phyloP scores from a whole-genome alignment of 2,888 invertebrate genomes.

The Tetanocera ferruginea region DNA sequence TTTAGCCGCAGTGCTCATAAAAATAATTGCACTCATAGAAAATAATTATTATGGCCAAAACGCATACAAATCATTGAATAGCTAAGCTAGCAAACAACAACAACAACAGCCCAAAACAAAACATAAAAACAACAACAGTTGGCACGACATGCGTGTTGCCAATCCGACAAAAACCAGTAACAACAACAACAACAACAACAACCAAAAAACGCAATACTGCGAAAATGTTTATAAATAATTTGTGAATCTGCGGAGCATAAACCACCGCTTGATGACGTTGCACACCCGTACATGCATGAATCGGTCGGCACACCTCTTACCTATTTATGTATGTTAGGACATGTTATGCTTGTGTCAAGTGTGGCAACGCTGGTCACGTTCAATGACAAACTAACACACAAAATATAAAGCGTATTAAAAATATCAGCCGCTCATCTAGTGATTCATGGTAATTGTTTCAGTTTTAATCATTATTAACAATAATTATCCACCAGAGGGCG shows the following conservation, averaged over 20 bases:
- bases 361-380: constrained; percentile 22
- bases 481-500: constrained; percentile 31
- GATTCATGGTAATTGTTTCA: constrained; percentile 31
- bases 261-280: constrained; percentile 5
- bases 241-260: constrained; percentile 21
- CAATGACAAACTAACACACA: constrained; percentile 4
- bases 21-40: constrained; percentile 37
- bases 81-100: not conserved
- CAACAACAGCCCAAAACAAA: not conserved
- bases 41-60: constrained; percentile 33
- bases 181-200: not conserved
- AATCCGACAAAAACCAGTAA: not conserved
- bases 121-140: not conserved
- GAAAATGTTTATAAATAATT: constrained; percentile 5
- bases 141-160: constrained; percentile 23
- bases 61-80: constrained; percentile 33
- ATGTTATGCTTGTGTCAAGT: constrained; percentile 12
- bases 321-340: not conserved
- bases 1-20: constrained; percentile 28
- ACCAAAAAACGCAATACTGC: not conserved
- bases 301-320: not conserved
- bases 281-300: not conserved
- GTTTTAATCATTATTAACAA: constrained; percentile 29
- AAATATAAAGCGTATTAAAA: not conserved
- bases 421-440: not conserved